Evolutionary conservation across 2,113 vertebrate species (phyloP), one percentile per base, ranked within the genome.

Genomic region (Scomber scombrus): DNA sequence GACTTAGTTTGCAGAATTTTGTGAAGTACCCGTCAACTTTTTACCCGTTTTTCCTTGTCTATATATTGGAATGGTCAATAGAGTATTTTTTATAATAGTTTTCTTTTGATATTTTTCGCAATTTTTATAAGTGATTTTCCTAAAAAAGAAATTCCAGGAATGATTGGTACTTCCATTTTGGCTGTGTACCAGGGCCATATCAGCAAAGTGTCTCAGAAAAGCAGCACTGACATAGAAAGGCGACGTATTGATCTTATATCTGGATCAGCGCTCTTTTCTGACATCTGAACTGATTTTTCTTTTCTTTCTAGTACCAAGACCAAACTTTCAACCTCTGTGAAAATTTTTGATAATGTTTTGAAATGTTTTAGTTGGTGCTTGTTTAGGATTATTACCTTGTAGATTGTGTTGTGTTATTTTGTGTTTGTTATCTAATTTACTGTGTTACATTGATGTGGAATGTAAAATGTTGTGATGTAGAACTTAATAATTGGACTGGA

Each of bases 51-150:
- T 74, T 89, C 60, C 82, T 83, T 89, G 50, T 82, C 89, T 88
- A 69, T 81, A 88, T 81, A 86, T 90, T 75, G 70, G 69, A 79
- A 86, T 80, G 92, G 87, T 91, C 88, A 82, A 91, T 89, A 88
- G 82, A 92, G 85, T 93, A 93, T 94, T 95, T 93, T 95, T 94
- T 95, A 91, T 94, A 94, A 92, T 83, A 81, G 69, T 91, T 95
- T 95, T 94, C 80, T 93, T 94, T 94, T 93, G 90, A 93, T 95
- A 93, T 93, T 93, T 90, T 90, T 91, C 85, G 85, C 88, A 88
- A 91, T 89, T 95, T 95, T 95, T 92, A 93, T 94, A 94, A 87
- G 85, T 88, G 78, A 75, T 91, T 93, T 93, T 93, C 62, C 88
- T 91, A 86, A 91, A 85, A 88, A 79, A 76, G 26, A 82, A 65